phyloP scores from a whole-genome alignment of 2,888 invertebrate genomes.

The Prosopocoilus inquinatus region DNA sequence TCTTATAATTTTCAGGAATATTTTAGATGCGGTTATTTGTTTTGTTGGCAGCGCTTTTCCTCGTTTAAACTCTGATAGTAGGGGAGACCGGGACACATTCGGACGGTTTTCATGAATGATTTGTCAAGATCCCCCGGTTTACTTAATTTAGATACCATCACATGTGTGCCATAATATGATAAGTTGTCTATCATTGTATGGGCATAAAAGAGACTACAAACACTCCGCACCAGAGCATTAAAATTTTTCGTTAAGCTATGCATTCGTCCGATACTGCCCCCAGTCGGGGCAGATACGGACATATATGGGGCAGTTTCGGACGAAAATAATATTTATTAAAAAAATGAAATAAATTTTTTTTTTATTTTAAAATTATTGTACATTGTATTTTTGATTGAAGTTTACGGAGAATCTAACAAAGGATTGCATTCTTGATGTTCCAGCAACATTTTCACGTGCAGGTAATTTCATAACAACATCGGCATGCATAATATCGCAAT shows the following conservation, averaged over 20 bases:
- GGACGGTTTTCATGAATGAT: background rate
- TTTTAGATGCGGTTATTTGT: no score
- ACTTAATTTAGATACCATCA: background rate
- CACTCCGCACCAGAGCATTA: background rate
- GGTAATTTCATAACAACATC: background rate
- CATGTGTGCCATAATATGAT: background rate
- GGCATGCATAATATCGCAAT: background rate
- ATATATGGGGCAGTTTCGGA: background rate
- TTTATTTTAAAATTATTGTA: background rate
- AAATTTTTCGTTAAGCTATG: background rate
- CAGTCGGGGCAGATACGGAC: background rate
- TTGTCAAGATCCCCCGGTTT: background rate
- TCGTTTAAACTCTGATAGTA: no score
- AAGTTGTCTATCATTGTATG: background rate
- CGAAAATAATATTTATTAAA: background rate
- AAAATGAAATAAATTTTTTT: background rate
- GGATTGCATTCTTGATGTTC: no score
- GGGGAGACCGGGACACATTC: background rate
- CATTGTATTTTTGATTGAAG: background rate
- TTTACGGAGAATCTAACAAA: background rate
- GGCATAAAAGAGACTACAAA: background rate
- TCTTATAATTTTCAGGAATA: no score
- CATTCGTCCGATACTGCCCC: background rate
- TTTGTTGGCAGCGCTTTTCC: no score
- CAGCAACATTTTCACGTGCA: background rate